Percentiles rank a stretch among this genome's conserved stretches.
phyloP scores from a whole-genome alignment of 2,797 vertebrate genomes.

The Sebastes hubbsi region DNA sequence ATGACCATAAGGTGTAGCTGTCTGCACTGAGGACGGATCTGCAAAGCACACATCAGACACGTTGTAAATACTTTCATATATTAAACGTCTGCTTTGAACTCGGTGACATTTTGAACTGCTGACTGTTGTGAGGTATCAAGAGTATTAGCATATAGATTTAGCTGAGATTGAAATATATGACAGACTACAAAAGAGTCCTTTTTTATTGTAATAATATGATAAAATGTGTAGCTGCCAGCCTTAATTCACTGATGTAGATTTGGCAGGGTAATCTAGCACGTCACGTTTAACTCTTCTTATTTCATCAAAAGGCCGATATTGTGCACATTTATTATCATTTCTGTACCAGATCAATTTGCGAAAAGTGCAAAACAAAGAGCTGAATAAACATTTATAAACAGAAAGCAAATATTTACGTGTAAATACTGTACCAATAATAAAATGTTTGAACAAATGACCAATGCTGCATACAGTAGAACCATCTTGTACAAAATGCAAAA shows the following conservation, averaged over 20 bases:
- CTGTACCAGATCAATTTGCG: neutral
- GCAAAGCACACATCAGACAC: neutral
- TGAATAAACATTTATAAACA: neutral
- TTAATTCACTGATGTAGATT: neutral
- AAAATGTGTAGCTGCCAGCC: neutral
- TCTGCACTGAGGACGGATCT: neutral
- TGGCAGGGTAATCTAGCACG: neutral
- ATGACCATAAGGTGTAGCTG: constrained; percentile 19
- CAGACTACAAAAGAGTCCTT: neutral
- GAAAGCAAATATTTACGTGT: neutral
- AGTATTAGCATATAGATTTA: neutral
- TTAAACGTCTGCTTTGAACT: constrained; percentile 1
- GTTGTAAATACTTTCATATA: neutral
- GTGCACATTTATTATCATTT: neutral
- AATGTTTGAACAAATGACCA: neutral
- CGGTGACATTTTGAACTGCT: constrained; percentile 6
- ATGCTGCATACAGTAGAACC: neutral
- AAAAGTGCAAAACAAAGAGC: neutral
- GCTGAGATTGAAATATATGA: neutral
- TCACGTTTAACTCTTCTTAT: neutral
- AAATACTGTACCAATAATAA: neutral
- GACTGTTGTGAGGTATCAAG: neutral
- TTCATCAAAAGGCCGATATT: neutral
- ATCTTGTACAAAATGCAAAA: neutral
- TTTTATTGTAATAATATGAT: neutral